Evolutionary conservation across 2,797 vertebrate species (phyloP).

Genomic region (Ciconia nigra): DNA sequence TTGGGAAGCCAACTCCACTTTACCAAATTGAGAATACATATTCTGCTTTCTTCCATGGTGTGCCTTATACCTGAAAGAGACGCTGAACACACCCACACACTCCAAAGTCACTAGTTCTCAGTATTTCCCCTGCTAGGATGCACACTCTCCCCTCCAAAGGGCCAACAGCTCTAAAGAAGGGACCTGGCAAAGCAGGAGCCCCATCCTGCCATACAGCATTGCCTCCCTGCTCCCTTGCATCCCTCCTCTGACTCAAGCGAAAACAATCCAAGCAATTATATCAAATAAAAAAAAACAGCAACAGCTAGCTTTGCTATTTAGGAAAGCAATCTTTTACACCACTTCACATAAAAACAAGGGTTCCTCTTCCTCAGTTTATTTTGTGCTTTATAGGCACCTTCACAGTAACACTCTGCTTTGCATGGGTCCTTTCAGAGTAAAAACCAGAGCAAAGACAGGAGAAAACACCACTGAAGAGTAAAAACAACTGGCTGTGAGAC

Average conservation of each 20-base stretch:
- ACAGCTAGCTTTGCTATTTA: not conserved
- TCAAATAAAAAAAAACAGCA: not conserved
- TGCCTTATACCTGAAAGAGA: not conserved
- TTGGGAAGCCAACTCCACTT: not conserved
- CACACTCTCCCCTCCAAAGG: not conserved
- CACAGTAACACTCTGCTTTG: not conserved
- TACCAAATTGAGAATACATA: not conserved
- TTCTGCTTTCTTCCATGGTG: not conserved
- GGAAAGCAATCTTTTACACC: not conserved
- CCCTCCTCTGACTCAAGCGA: not conserved
- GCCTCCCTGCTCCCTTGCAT: not conserved
- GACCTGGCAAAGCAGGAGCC: not conserved
- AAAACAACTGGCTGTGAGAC: not conserved
- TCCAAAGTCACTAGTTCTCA: not conserved
- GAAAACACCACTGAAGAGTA: not conserved
- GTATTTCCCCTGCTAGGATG: not conserved
- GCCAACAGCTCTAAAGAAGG: not conserved
- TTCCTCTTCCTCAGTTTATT: not conserved
- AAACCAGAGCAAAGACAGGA: not conserved
- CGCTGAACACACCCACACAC: not conserved
- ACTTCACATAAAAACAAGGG: not conserved
- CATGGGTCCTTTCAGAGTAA: not conserved
- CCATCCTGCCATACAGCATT: not conserved
- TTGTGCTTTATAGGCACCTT: not conserved
- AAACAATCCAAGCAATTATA: not conserved